phyloP scores from a whole-genome alignment of 1,140 invertebrate species.

The Ooceraea biroi region DNA sequence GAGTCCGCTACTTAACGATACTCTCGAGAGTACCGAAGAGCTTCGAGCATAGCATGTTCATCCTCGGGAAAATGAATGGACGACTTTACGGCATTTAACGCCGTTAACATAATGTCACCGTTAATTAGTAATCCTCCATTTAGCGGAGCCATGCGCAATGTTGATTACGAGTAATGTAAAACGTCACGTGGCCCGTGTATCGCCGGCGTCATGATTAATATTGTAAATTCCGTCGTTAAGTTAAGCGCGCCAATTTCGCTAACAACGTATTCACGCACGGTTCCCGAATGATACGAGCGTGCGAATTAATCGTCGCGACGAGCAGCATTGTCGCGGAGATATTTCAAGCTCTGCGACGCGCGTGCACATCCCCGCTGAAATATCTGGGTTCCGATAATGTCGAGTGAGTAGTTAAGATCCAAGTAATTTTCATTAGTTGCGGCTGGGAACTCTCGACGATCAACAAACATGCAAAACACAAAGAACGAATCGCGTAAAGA shows the following conservation, averaged over 20 bases:
- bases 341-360: neutral
- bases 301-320: slow-evolving; percentile 33
- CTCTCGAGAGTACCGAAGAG: neutral
- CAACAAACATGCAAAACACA: neutral
- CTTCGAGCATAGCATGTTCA: neutral
- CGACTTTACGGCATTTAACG: neutral
- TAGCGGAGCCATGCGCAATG: neutral
- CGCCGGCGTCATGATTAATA: slow-evolving; percentile 44
- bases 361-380: neutral
- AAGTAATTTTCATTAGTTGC: neutral
- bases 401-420: too few relatives aligned
- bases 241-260: slow-evolving; percentile 9
- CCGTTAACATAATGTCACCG: slow-evolving; percentile 1
- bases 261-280: slow-evolving; percentile 25
- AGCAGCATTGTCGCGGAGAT: slow-evolving; percentile 19
- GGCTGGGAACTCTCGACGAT: neutral
- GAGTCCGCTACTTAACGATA: neutral
- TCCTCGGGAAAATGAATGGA: slow-evolving; percentile 24
- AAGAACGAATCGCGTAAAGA: neutral
- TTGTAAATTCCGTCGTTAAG: slow-evolving; percentile 55
- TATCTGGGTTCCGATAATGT: neutral
- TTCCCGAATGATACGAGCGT: slow-evolving; percentile 31
- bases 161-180: slow-evolving; percentile 51
- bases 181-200: slow-evolving; percentile 3
- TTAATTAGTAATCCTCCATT: slow-evolving; percentile 31